phyloP scores from a whole-genome alignment of 1,140 invertebrate species.

The Epicauta chinensis region DNA sequence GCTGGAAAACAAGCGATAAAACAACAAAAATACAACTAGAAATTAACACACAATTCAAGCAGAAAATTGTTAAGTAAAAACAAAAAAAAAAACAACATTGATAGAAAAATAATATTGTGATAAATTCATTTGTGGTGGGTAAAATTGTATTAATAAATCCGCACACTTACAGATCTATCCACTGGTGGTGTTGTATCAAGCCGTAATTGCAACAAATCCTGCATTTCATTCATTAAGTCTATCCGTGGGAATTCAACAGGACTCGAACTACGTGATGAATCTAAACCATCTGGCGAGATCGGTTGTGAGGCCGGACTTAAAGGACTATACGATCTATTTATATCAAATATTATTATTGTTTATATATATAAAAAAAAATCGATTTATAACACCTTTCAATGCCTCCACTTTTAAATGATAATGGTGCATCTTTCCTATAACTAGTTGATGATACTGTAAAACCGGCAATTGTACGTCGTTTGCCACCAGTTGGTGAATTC shows the following conservation, averaged over 20 bases:
- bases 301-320: conserved; percentile 42
- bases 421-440: conserved; percentile 48
- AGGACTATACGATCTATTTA: conserved; percentile 47
- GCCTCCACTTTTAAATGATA: conserved; percentile 43
- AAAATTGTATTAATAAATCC: background rate
- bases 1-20: conserved; percentile 43
- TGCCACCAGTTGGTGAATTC: conserved; percentile 58
- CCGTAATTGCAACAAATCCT: conserved; percentile 51
- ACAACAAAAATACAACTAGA: background rate
- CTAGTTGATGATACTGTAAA: conserved; percentile 45
- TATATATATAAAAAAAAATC: no score
- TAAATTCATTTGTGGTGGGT: no score
- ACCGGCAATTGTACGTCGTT: conserved; percentile 44
- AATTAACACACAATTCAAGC: background rate
- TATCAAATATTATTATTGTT: background rate
- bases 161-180: conserved; percentile 49
- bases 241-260: conserved; percentile 47
- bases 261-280: conserved; percentile 42
- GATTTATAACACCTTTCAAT: conserved; percentile 33
- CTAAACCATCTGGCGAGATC: conserved; percentile 47
- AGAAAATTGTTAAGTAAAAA: no score
- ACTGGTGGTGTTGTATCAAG: conserved; percentile 48
- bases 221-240: conserved; percentile 60
- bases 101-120: no score
- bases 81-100: no score